These are phyloP conservation scores for Corythucha ciliata DNA, from an alignment of 2,888 invertebrate genomes.

Conservation along the genomic window DNA sequence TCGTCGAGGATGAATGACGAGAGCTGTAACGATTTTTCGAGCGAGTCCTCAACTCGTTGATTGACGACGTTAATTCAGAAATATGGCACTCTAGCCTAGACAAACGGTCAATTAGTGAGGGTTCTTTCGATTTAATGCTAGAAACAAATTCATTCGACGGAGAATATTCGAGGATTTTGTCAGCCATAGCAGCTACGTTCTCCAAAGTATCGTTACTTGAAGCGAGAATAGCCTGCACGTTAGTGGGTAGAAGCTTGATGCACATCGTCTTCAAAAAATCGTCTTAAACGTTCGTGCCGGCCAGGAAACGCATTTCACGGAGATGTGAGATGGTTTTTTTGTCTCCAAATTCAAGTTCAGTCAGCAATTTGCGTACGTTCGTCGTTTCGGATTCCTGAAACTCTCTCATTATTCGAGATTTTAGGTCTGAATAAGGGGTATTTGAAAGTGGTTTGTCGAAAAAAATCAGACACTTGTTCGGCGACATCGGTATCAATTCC, in stretches of 20 bases:
- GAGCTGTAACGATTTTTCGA: no score
- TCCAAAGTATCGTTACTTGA: background rate
- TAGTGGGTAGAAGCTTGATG: conserved; percentile 20
- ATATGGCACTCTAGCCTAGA: no score
- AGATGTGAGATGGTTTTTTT: conserved; percentile 33
- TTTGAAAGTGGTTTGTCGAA: conserved; percentile 24
- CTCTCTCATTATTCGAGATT: conserved; percentile 28
- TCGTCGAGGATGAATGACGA: no score
- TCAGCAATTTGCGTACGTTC: conserved; percentile 31
- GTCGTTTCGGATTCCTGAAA: conserved; percentile 33
- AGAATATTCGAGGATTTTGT: background rate
- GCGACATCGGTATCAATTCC: conserved; percentile 33
- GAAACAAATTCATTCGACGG: no score
- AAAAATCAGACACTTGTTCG: conserved; percentile 35
- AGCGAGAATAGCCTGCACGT: background rate
- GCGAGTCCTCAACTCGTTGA: no score
- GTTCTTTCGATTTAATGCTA: no score
- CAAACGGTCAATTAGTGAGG: no score
- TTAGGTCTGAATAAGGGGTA: conserved; percentile 29
- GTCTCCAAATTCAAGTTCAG: conserved; percentile 34
- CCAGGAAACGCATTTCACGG: conserved; percentile 22
- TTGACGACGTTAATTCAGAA: no score
- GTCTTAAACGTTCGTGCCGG: conserved; percentile 27
- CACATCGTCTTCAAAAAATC: conserved; percentile 32
- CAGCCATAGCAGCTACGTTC: background rate